phyloP scores from a whole-genome alignment of 2,113 vertebrate species.

The Dicaeum eximium region DNA sequence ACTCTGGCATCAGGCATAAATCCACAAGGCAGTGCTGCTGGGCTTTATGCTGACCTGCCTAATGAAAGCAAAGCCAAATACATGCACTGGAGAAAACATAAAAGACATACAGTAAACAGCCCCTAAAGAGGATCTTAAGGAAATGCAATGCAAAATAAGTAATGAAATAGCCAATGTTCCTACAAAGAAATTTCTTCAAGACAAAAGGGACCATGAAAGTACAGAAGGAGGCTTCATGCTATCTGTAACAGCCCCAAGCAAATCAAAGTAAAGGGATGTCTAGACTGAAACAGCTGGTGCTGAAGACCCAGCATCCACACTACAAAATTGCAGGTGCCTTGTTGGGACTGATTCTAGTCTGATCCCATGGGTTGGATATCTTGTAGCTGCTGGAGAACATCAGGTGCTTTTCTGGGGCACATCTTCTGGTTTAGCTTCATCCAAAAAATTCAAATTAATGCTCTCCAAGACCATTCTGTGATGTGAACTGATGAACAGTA shows the following conservation, averaged over 20 bases:
- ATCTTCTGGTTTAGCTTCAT: not conserved
- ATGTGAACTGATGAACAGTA: not conserved
- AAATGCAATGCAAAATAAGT: not conserved
- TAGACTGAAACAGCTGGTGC: not conserved
- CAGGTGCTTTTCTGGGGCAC: not conserved
- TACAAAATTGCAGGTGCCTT: not conserved
- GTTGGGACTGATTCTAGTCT: not conserved
- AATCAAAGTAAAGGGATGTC: not conserved
- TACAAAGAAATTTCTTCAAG: not conserved
- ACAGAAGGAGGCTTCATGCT: not conserved
- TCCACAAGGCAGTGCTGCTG: not conserved
- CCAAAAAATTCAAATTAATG: not conserved
- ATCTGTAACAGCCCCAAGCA: not conserved
- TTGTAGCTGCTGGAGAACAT: not conserved
- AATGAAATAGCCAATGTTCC: not conserved
- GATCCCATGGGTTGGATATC: not conserved
- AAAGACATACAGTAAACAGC: not conserved
- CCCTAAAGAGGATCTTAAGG: not conserved
- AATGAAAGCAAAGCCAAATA: not conserved
- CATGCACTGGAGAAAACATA: not conserved
- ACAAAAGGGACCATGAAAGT: not conserved
- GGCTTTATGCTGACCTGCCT: not conserved
- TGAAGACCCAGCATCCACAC: not conserved
- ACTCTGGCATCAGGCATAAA: not conserved
- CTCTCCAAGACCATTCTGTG: not conserved